Conservation (phyloP, 2,113 vertebrate genomes). For the Pterocles gutturalis region DNA sequence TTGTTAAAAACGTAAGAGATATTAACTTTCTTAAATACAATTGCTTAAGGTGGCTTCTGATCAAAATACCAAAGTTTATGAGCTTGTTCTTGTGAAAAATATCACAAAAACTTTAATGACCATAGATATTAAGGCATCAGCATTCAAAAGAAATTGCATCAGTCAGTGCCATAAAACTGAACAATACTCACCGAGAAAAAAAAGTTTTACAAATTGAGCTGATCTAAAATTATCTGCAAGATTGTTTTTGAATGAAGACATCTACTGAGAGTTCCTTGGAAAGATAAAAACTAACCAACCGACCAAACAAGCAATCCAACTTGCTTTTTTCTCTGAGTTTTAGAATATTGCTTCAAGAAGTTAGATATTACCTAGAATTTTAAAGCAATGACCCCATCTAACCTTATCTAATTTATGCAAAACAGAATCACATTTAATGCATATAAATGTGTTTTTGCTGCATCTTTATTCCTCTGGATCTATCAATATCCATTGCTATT, state of each 20-base stretch:
- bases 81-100: background rate
- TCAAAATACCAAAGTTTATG: background rate
- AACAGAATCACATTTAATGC: background rate
- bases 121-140: background rate
- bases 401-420: background rate
- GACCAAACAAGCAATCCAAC: background rate
- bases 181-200: background rate
- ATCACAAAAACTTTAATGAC: background rate
- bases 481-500: background rate
- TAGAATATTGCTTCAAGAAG: background rate
- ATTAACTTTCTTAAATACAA: background rate
- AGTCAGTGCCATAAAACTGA: background rate
- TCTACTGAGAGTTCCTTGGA: background rate
- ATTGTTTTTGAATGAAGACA: background rate
- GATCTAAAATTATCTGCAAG: background rate
- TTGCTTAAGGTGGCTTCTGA: background rate
- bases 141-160: background rate
- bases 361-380: background rate
- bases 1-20: background rate
- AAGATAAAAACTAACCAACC: background rate
- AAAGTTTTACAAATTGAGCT: background rate
- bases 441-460: background rate
- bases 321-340: background rate
- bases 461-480: background rate
- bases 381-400: background rate